Percentiles rank a stretch among this genome's conserved stretches.
These are phyloP conservation scores for Beaufortia kweichowensis DNA, from an alignment of 2,113 vertebrate species.

Conservation along the genomic window DNA sequence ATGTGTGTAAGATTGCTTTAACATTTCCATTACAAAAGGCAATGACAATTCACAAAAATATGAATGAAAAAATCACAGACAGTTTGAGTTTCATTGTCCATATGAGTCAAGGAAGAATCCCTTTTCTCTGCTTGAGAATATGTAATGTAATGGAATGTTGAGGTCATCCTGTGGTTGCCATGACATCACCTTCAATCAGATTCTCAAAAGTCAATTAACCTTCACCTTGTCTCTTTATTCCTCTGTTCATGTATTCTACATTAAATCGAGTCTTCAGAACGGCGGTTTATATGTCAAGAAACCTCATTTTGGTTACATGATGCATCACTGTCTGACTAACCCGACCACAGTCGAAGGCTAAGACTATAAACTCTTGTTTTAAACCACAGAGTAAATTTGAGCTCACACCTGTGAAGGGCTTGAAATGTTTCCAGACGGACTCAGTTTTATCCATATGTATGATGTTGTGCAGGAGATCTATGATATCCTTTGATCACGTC, in stretches of 20 bases:
- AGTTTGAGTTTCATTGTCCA: slow-evolving; percentile 43
- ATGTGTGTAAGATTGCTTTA: slow-evolving; percentile 37
- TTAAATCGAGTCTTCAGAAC: slow-evolving; percentile 2
- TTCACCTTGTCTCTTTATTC: slow-evolving; percentile 8
- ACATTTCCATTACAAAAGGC: slow-evolving; percentile 51
- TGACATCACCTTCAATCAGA: slow-evolving; percentile 39
- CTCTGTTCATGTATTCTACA: slow-evolving; percentile 18
- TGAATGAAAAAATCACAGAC: slow-evolving; percentile 7
- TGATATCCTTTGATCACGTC: no score
- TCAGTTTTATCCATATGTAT: no score
- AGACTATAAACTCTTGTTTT: slow-evolving; percentile 37
- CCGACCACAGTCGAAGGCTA: slow-evolving; percentile 33
- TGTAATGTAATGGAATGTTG: slow-evolving; percentile 42
- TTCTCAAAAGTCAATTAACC: slow-evolving; percentile 34
- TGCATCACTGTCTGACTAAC: slow-evolving; percentile 26
- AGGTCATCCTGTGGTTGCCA: slow-evolving; percentile 49
- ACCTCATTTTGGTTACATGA: slow-evolving; percentile 31
- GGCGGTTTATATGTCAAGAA: slow-evolving; percentile 1
- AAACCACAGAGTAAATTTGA: slow-evolving; percentile 35
- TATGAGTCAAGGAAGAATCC: slow-evolving; percentile 12
- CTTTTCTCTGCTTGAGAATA: slow-evolving; percentile 12
- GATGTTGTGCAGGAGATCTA: no score
- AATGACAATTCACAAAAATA: background rate
- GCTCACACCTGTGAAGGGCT: slow-evolving; percentile 46
- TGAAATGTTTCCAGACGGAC: slow-evolving; percentile 21